These are phyloP conservation scores for Ypsolopha scabrella DNA, from an alignment of 2,888 invertebrate genomes.

Conservation along the genomic window DNA sequence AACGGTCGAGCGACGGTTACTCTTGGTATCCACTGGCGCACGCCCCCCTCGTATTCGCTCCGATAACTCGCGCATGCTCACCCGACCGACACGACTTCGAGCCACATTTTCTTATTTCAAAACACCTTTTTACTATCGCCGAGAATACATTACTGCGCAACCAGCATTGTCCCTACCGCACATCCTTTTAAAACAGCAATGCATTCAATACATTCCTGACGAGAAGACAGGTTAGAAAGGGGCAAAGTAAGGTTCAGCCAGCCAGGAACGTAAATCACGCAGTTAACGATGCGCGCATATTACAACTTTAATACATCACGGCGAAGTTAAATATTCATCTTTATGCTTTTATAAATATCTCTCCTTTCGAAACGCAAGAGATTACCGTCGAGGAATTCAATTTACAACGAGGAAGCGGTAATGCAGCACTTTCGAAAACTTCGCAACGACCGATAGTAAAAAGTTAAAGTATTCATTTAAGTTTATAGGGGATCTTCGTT, in stretches of 20 bases:
- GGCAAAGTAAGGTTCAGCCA: conserved; percentile 36
- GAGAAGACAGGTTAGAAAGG: conserved; percentile 23
- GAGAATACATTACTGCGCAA: conserved; percentile 45
- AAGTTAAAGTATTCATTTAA: conserved; percentile 5
- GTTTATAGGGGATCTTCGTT: conserved; percentile 15
- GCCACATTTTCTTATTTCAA: conserved; percentile 56
- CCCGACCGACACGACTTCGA: conserved; percentile 62
- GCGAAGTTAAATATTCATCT: conserved; percentile 30
- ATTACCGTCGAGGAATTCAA: conserved; percentile 12
- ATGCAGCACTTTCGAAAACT: neutral
- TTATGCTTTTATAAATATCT: conserved; percentile 18
- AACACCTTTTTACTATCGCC: conserved; percentile 42
- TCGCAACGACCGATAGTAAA: neutral
- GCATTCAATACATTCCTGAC: conserved; percentile 20
- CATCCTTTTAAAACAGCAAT: conserved; percentile 36
- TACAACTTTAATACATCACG: conserved; percentile 36
- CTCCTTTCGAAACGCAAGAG: conserved; percentile 10
- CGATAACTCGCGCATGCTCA: conserved; percentile 70
- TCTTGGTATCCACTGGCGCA: conserved; percentile 52
- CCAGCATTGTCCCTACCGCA: conserved; percentile 23
- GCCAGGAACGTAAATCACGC: conserved; percentile 44
- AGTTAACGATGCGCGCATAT: conserved; percentile 55
- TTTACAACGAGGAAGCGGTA: conserved; percentile 17
- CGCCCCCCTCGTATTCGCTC: conserved; percentile 69
- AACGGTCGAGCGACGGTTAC: conserved; percentile 68